Percentiles rank a stretch among this genome's conserved stretches.
phyloP scores from a whole-genome alignment of 2,113 vertebrate species.

The Leiothrix lutea region DNA sequence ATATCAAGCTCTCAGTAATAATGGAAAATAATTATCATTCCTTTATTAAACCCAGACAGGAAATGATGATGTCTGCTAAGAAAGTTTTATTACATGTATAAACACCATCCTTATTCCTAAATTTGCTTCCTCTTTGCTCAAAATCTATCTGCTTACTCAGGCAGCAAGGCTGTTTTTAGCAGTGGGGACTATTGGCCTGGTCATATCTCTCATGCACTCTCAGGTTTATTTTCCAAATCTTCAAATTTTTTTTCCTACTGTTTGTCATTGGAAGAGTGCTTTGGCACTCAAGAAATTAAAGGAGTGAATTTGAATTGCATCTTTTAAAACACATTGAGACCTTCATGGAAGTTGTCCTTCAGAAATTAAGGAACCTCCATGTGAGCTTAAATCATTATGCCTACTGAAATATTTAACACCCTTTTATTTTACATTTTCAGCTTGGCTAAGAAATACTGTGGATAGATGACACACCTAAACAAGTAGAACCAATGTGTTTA shows the following conservation, averaged over 20 bases:
- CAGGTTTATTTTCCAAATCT: not conserved
- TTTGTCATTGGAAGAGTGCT: not conserved
- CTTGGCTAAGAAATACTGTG: not conserved
- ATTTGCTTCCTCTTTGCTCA: not conserved
- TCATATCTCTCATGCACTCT: not conserved
- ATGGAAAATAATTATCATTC: not conserved
- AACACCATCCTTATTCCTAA: not conserved
- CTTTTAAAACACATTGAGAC: not conserved
- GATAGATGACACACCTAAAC: not conserved
- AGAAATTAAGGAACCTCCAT: not conserved
- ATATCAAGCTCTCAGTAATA: not conserved
- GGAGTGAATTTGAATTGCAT: not conserved
- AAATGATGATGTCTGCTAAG: not conserved
- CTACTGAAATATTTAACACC: not conserved
- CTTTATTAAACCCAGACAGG: not conserved
- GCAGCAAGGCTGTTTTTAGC: not conserved
- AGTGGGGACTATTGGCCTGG: not conserved
- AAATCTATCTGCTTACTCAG: not conserved
- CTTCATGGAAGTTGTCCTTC: not conserved
- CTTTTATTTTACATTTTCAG: not conserved
- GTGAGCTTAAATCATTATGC: not conserved
- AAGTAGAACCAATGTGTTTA: not conserved
- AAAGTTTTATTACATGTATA: not conserved
- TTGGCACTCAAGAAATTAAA: not conserved
- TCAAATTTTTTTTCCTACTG: fast-evolving